Percentiles rank a stretch among this genome's conserved stretches.
phyloP scores from a whole-genome alignment of 2,113 vertebrate species.

The Sorex fumeus region DNA sequence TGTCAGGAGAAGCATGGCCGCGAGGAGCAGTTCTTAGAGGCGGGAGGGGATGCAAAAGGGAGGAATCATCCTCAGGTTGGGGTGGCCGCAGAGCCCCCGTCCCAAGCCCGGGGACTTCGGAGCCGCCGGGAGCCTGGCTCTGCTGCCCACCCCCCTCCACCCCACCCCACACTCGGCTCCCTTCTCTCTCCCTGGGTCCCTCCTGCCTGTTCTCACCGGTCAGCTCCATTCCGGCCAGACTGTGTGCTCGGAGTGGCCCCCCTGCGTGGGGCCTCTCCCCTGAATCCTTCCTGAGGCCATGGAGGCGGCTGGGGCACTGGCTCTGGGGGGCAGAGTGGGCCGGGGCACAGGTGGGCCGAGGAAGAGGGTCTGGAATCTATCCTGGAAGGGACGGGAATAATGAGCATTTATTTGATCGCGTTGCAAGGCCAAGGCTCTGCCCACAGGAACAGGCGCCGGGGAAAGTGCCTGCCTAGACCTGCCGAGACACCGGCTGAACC shows the following conservation, averaged over 20 bases:
- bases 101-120: not conserved
- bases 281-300: conserved; percentile 83
- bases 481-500: not conserved
- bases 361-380: conserved; percentile 47
- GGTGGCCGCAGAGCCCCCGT: conserved; percentile 10
- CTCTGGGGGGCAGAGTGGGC: conserved; percentile 68
- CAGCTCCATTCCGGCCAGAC: conserved; percentile 79
- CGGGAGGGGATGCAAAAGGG: not conserved
- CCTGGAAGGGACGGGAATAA: conserved; percentile 64
- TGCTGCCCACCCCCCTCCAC: not conserved
- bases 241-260: conserved; percentile 71
- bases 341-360: conserved; percentile 56
- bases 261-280: conserved; percentile 79
- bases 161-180: not conserved
- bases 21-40: conserved; percentile 76
- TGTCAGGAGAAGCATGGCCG: conserved; percentile 72
- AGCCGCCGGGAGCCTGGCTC: not conserved
- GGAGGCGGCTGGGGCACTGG: conserved; percentile 80
- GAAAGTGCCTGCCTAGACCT: not conserved
- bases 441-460: not conserved
- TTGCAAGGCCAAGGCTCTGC: conserved; percentile 49
- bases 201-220: conserved; percentile 67
- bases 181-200: no score
- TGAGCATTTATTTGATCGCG: not conserved
- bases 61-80: not conserved